Evolutionary conservation across 2,888 invertebrate genomes (phyloP), one percentile per base, ranked within the genome.

Genomic region (Rotaria socialis): DNA sequence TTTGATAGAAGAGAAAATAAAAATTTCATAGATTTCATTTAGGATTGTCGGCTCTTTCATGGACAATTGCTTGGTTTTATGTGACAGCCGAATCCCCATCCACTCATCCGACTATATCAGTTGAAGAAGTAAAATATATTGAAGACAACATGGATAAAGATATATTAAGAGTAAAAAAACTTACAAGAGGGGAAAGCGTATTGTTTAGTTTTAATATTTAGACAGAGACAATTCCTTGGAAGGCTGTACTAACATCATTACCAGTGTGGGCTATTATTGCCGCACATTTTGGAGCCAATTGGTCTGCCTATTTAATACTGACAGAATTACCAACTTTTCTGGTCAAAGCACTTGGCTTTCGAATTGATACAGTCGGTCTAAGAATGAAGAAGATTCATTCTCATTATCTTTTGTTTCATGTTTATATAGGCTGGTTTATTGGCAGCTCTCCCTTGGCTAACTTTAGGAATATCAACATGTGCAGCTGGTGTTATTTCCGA

Each of bases 381-480:
- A 24, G 10, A 85, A 11, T 19, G 19, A 16, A 14, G 41, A 8
- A 50, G 4, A 8, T 50, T 14, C 14, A 8, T 86, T 14, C 84
- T 16, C 11, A 55, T 55, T 11, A 55, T 16, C 11, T n/a, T 58
- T n/a, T 24, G 86, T 87, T 84, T 75, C 52, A n/a, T 67, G 60
- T 22, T 47, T 85, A 88, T 87, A 19, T 93, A 95, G 90, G 94
- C 95, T 14, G 96, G 96, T 6, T 94, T 94, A 89, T 90, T 95
- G 86, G 94, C 96, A 0, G 96, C 96, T 0, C 92, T 96, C 80
- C 96, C 96, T 0, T 96, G 96, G 90, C 91, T 96, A 41, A 94
- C 94, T 0, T 96, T 96, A 96, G 94, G 95, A 0, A 92, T 95
- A 56, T 93, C 94, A 41, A 92, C 96, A 14, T 95, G 94, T 89